phyloP scores from a whole-genome alignment of 2,113 vertebrate genomes.

The Macroglossus sobrinus region DNA sequence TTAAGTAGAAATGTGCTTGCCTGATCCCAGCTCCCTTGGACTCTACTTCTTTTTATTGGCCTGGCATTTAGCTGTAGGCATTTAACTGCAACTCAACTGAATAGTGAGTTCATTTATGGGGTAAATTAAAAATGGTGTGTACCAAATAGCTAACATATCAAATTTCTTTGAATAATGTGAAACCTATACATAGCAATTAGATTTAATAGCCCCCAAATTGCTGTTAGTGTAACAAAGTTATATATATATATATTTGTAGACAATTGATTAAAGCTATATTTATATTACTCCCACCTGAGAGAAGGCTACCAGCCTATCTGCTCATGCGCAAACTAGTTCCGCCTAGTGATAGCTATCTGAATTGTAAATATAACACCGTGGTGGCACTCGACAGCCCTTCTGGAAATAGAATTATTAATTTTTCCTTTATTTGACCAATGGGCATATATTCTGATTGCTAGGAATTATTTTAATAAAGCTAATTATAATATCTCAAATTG shows the following conservation, averaged over 20 bases:
- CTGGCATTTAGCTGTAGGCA: not conserved
- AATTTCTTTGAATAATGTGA: not conserved
- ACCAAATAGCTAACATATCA: not conserved
- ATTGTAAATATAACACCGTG: not conserved
- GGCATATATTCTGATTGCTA: not conserved
- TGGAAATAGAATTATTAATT: not conserved
- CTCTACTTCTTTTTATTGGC: not conserved
- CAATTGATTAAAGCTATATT: not conserved
- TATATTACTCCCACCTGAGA: not conserved
- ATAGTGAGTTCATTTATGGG: not conserved
- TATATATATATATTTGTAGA: not conserved
- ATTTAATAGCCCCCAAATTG: not conserved
- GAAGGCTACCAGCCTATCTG: not conserved
- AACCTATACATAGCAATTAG: not conserved
- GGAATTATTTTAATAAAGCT: not conserved
- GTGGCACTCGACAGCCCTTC: not conserved
- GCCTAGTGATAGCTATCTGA: not conserved
- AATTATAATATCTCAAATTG: slow-evolving; percentile 9
- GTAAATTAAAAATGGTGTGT: not conserved
- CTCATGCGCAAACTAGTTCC: not conserved
- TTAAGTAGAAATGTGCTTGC: not conserved
- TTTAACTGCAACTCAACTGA: not conserved
- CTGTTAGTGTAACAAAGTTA: not conserved
- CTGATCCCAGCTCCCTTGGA: not conserved
- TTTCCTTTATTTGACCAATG: not conserved